Base-by-base conservation (phyloP, 1,140 invertebrate genomes). In the Diabrotica virgifera region DNA sequence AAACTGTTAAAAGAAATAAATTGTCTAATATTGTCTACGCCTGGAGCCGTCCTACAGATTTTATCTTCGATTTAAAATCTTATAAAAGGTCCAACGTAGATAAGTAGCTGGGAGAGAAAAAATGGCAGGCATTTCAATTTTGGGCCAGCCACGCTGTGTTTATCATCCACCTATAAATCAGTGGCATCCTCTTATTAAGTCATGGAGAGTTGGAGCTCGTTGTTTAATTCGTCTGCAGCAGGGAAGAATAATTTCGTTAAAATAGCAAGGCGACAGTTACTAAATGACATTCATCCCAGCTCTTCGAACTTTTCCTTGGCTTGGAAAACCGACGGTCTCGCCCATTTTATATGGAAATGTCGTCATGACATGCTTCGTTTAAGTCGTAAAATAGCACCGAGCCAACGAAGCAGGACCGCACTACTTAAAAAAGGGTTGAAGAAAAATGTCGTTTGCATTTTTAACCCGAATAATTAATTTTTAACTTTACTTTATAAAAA, bases 321-420 rank as follows among this genome's bases (percentile, higher is more conserved):
- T 58, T 78, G 80, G 13, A 79, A 80, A 74, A 80, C 78, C 54
- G 79, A 76, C 40, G 50, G 57, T 54, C 35, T 35, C 53, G 53
- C 69, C 59, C 72, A 72, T 76, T 76, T 72, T 76, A 74, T 76
- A 76, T 75, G 75, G 72, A 74, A 76, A 75, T 76, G 75, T 72
- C 74, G 71, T 71, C 73, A 72, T 76, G 75, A 74, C 72, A 76
- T 71, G 75, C 69, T 76, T 75, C 75, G 75, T 76, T 76, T 73
- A 73, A 74, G 67, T 69, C 73, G 71, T 72, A 74, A 75, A 76
- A 75, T 76, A 75, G 67, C 71, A 67, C 65, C 68, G 67, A 70
- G 69, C 57, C 63, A 66, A 65, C 69, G 67, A 64, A 68, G 70
- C 72, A 70, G 74, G 71, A 70, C 63, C 71, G 72, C 72, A 73